Conservation (phyloP, 2,888 invertebrate species). For the Eupithecia tripunctaria region DNA sequence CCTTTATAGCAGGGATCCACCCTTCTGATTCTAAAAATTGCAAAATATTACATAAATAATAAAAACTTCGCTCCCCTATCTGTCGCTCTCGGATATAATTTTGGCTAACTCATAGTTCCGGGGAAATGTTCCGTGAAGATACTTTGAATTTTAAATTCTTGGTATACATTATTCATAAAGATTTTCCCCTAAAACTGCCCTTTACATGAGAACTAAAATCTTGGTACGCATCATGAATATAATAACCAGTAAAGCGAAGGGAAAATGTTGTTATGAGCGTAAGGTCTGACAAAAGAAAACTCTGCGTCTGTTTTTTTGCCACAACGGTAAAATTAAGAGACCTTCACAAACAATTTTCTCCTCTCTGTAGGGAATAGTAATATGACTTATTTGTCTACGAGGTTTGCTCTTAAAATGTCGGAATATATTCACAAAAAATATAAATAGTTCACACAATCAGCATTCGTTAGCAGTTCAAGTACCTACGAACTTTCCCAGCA, state of each 20-base stretch:
- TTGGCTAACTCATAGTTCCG: slow-evolving; percentile 77
- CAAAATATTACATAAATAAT: slow-evolving; percentile 81
- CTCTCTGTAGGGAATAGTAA: not conserved
- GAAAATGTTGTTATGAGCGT: not conserved
- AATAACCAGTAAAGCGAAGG: slow-evolving; percentile 12
- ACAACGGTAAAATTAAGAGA: not conserved
- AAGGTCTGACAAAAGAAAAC: not conserved
- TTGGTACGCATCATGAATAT: slow-evolving; percentile 30
- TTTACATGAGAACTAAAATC: slow-evolving; percentile 37
- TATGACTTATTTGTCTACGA: not conserved
- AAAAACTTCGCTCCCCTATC: slow-evolving; percentile 62
- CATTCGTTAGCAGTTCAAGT: not conserved
- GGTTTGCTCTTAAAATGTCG: not conserved
- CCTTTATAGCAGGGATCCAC: slow-evolving; percentile 81
- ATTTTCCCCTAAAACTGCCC: slow-evolving; percentile 41
- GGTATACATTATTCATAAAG: slow-evolving; percentile 66
- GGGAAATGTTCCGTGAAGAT: slow-evolving; percentile 77
- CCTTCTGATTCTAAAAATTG: slow-evolving; percentile 81
- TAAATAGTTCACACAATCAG: not conserved
- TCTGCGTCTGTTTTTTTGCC: not conserved
- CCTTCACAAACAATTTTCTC: not conserved
- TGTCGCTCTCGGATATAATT: slow-evolving; percentile 68
- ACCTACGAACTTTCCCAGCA: not conserved
- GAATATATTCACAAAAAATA: not conserved
- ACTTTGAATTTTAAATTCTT: slow-evolving; percentile 69